Evolutionary conservation across 2,888 invertebrate genomes (phyloP), one percentile per base, ranked within the genome.

Genomic region (Rhopalosiphum nymphaeae): DNA sequence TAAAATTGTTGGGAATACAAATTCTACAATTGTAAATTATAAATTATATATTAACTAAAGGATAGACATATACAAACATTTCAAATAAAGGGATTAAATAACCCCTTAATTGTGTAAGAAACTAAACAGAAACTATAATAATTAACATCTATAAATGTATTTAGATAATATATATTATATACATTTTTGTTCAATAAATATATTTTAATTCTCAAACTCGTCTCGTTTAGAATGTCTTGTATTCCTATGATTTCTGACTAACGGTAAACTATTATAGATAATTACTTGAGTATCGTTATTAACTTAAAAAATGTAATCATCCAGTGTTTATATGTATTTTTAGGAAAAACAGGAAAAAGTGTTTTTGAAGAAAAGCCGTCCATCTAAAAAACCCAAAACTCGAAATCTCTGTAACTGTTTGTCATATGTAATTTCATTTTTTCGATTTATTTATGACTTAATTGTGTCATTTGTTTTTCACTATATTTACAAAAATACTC

Each of bases 381-480:
- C 49, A 36, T 53, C 56, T 42, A 94, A 91, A 86, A 94, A 91
- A 91, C 13, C 42, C 49, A 94, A 44, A 87, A 44, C n/a, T 11
- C 46, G 42, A 67, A 26, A 36, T 16, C 42, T 1, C 10, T 94
- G 93, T 56, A 90, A 89, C 25, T 95, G 93, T 44, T 87, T 92
- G 3, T 89, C 95, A 26, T 57, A 91, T 57, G 61, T 95, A 10
- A 86, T 95, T 84, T 86, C 91, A 46, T 92, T 95, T 67, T 13
- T 95, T 46, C 89, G 95, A 21, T 94, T 89, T 21, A 29, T 95
- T 16, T 94, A 95, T 53, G 95, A 95, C 86, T 94, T 92, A 67
- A 44, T 95, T n/a, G 94, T 95, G 44, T 95, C 95, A 94, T 95
- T 93, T 49, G 93, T 95, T 36, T 95, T 95, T 93, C 86, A 94